Evolutionary conservation across 2,113 vertebrate species (phyloP).

Genomic region (Nothoprocta perdicaria): DNA sequence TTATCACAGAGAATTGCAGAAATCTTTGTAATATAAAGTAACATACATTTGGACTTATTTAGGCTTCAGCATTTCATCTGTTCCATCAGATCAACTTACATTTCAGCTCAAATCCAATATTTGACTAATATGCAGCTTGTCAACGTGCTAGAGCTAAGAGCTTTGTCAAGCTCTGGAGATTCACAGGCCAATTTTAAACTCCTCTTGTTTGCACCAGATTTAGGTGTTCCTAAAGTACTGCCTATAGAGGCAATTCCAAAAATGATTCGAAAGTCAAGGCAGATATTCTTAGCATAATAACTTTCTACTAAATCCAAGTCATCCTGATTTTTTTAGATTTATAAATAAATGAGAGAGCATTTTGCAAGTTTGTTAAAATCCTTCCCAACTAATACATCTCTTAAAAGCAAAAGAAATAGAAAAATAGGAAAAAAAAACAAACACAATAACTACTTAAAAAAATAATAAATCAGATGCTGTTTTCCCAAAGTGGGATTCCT

Average conservation of each 20-base stretch:
- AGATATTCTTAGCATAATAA: background rate
- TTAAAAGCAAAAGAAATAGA: background rate
- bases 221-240: background rate
- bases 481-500: constrained; percentile 10
- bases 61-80: background rate
- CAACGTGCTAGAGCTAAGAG: background rate
- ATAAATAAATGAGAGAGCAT: background rate
- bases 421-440: no score
- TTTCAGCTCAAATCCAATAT: background rate
- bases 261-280: background rate
- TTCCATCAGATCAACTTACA: background rate
- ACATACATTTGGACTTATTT: fast-evolving
- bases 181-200: background rate
- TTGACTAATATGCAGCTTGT: background rate
- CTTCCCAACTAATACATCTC: background rate
- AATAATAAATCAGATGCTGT: background rate
- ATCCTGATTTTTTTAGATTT: background rate
- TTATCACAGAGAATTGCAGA: background rate
- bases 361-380: background rate
- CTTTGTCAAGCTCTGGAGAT: background rate
- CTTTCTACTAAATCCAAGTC: background rate
- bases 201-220: background rate
- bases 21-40: background rate
- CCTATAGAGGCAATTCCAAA: background rate
- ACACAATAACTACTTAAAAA: background rate